These are phyloP conservation scores for Orestias chungarensis DNA, from an alignment of 2,797 vertebrate species.

Conservation along the genomic window DNA sequence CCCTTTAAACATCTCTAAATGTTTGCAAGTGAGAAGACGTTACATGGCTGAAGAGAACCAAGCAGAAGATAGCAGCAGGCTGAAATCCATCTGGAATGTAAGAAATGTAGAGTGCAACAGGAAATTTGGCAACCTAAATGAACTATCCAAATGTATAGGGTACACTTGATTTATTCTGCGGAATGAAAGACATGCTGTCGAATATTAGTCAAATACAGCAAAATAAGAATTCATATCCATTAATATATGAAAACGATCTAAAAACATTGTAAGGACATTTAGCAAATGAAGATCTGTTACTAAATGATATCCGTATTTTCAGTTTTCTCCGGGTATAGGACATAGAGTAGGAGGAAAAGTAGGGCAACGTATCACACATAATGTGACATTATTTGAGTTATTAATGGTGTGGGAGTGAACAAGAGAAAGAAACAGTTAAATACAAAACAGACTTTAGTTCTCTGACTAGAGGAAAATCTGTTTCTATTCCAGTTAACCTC, in stretches of 20 bases:
- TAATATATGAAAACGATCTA: background rate
- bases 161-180: background rate
- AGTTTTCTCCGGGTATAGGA: background rate
- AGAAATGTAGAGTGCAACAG: background rate
- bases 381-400: background rate
- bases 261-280: background rate
- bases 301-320: background rate
- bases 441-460: conserved; percentile 15
- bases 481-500: conserved; percentile 25
- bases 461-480: conserved; percentile 5
- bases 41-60: background rate
- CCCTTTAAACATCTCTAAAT: background rate
- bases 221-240: background rate
- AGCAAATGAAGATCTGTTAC: background rate
- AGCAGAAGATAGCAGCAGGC: too few species aligned
- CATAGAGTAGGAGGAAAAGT: background rate
- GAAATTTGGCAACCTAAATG: background rate
- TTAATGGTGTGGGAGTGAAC: background rate
- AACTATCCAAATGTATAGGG: background rate
- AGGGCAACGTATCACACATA: background rate
- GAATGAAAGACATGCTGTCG: background rate
- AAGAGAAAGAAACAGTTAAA: background rate
- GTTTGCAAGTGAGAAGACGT: background rate
- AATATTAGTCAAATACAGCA: background rate
- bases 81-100: background rate